Conservation (phyloP, 2,888 invertebrate species). For the Ypsolopha scabrella region DNA sequence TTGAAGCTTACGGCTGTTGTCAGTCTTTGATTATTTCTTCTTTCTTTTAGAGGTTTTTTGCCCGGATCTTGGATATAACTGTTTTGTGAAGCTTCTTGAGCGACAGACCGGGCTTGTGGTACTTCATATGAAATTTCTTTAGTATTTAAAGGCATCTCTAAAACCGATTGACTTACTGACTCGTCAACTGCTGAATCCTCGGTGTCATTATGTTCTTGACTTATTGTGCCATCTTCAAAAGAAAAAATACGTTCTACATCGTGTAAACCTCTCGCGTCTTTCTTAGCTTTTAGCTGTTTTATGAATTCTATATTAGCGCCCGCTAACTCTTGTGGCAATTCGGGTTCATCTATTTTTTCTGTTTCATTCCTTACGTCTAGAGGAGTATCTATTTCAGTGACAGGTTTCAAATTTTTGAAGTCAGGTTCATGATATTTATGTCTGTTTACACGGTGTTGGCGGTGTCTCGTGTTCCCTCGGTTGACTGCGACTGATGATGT, state of each 20-base stretch:
- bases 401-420: background rate
- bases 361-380: constrained; percentile 2
- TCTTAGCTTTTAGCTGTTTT: constrained; percentile 54
- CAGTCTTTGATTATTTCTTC: constrained; percentile 32
- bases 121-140: constrained; percentile 20
- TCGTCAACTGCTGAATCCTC: constrained; percentile 41
- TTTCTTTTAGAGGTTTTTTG: constrained; percentile 24
- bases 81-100: constrained; percentile 30
- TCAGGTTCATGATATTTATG: background rate
- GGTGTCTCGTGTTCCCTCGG: constrained; percentile 32
- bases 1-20: constrained; percentile 51
- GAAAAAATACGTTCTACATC: constrained; percentile 37
- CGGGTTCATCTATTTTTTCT: constrained; percentile 13
- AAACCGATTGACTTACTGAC: constrained; percentile 26
- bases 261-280: constrained; percentile 38
- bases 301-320: constrained; percentile 65
- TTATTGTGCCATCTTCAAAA: constrained; percentile 63
- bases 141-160: constrained; percentile 17
- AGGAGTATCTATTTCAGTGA: background rate
- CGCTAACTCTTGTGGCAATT: constrained; percentile 42
- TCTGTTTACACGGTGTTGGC: background rate
- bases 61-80: constrained; percentile 35
- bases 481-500: constrained; percentile 72
- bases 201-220: constrained; percentile 29
- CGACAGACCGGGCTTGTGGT: constrained; percentile 31